Conservation (phyloP, 2,888 invertebrate genomes). For the Euspilapteryx auroguttella region DNA sequence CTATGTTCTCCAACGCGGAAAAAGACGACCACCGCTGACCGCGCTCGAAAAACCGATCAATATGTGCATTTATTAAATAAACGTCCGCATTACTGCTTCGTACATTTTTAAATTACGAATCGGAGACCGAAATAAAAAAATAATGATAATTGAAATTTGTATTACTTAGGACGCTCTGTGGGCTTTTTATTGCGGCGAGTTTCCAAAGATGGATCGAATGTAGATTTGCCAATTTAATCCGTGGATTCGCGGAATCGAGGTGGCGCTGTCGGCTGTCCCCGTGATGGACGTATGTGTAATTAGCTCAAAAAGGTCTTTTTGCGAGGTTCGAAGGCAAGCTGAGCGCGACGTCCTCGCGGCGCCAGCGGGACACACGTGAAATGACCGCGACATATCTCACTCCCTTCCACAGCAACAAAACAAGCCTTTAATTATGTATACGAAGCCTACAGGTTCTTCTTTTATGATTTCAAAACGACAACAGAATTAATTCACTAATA, state of each 20-base stretch:
- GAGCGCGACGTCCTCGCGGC: slow-evolving; percentile 9
- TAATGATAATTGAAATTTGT: slow-evolving; percentile 57
- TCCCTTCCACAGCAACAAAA: neutral
- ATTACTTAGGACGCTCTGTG: slow-evolving; percentile 32
- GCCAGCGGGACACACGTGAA: slow-evolving; percentile 13
- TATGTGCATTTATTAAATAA: slow-evolving; percentile 50
- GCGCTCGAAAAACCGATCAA: slow-evolving; percentile 39
- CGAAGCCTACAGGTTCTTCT: neutral
- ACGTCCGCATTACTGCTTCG: slow-evolving; percentile 20
- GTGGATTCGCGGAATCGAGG: slow-evolving; percentile 30
- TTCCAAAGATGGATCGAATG: slow-evolving; percentile 36
- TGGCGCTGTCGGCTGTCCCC: slow-evolving; percentile 20
- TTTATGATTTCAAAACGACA: neutral
- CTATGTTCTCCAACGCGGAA: slow-evolving; percentile 41
- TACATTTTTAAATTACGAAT: slow-evolving; percentile 36
- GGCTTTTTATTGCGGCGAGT: slow-evolving; percentile 41
- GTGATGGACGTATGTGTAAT: slow-evolving; percentile 26
- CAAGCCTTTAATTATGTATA: neutral
- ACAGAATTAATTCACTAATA: slow-evolving; percentile 4
- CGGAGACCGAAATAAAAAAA: slow-evolving; percentile 44
- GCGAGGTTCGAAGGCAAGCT: slow-evolving; percentile 10
- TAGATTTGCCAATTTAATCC: slow-evolving; percentile 48
- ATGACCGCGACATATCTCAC: slow-evolving; percentile 12
- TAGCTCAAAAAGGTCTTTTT: slow-evolving; percentile 19
- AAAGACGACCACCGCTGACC: slow-evolving; percentile 46